Evolutionary conservation across 2,113 vertebrate species (phyloP), one percentile per base, ranked within the genome.

Genomic region (Proterorhinus semilunaris): DNA sequence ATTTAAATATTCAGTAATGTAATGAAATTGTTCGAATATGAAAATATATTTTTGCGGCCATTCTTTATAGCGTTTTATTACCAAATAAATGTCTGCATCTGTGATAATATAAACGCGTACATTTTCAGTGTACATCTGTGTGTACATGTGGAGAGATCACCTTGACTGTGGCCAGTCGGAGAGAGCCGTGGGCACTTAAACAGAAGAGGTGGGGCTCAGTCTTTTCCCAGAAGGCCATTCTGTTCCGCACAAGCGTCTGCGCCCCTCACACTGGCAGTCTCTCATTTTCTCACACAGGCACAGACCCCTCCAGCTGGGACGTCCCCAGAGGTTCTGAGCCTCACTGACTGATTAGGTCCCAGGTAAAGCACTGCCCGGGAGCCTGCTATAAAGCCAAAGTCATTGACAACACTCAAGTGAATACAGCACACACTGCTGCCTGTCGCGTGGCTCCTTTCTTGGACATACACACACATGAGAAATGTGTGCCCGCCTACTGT

Each of bases 301-400:
- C 6, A 79, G 58, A 61, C 78, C 80, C 90, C 83, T 80, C 79
- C 89, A 90, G 86, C 90, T 89, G 89, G 87, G 92, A 88, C 80
- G 92, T 93, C 92, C 90, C 89, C 68, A 82, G 83, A 89, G 90
- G 90, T 90, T 83, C 82, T 90, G 91, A 81, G 90, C 91, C 92
- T 92, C 81, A 90, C 92, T 95, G 92, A 93, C 92, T 94, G 93
- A 96, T 96, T 95, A 95, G 90, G 91, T 94, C 91, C 87, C 64
- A 92, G 91, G 90, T 91, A 95, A 95, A 96, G 94, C 84, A 91
- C 87, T 92, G 92, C 78, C 93, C 87, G 88, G 94, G 92, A 96
- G 79, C 82, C 80, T 78, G 91, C 94, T 94, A 94, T 90, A 87
- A 94, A 93, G 92, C 93, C 91, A 94, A 93, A 88, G 88, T 91